A percentile compares a stretch with the other conserved stretches of the same genome.
phyloP scores from a whole-genome alignment of 2,888 invertebrate genomes.

The Caenorhabditis panamensis region DNA sequence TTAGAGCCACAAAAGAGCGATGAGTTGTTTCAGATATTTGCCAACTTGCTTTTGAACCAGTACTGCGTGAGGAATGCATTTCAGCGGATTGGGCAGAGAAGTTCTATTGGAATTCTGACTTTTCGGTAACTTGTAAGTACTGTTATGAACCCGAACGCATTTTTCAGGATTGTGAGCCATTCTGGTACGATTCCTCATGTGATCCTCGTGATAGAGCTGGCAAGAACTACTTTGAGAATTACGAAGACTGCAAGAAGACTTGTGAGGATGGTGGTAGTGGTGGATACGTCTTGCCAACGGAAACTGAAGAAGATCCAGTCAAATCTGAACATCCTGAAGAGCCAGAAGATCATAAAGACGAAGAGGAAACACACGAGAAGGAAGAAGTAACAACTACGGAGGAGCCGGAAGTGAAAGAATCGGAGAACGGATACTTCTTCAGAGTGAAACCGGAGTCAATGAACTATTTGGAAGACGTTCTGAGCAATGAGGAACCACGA shows the following conservation, averaged over 20 bases:
- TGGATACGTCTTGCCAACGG: constrained; percentile 24
- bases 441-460: constrained; percentile 35
- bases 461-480: constrained; percentile 46
- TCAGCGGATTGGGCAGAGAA: constrained; percentile 67
- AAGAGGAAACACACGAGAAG: no score
- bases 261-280: constrained; percentile 7
- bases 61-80: constrained; percentile 66
- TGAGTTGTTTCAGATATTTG: constrained; percentile 53
- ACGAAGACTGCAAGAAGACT: constrained; percentile 50
- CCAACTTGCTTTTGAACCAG: constrained; percentile 57
- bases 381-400: constrained; percentile 1
- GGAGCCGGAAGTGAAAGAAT: constrained; percentile 3
- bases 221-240: constrained; percentile 67
- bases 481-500: constrained; percentile 19
- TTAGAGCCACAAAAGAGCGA: no score
- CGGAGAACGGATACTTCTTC: constrained; percentile 38
- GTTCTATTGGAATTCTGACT: constrained; percentile 67
- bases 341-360: not conserved
- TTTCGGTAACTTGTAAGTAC: constrained; percentile 16
- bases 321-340: not conserved
- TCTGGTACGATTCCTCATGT: constrained; percentile 79
- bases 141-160: not conserved
- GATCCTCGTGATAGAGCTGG: constrained; percentile 59
- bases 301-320: not conserved
- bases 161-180: constrained; percentile 73